phyloP scores from a whole-genome alignment of 2,113 vertebrate species.

The Mohoua ochrocephala region DNA sequence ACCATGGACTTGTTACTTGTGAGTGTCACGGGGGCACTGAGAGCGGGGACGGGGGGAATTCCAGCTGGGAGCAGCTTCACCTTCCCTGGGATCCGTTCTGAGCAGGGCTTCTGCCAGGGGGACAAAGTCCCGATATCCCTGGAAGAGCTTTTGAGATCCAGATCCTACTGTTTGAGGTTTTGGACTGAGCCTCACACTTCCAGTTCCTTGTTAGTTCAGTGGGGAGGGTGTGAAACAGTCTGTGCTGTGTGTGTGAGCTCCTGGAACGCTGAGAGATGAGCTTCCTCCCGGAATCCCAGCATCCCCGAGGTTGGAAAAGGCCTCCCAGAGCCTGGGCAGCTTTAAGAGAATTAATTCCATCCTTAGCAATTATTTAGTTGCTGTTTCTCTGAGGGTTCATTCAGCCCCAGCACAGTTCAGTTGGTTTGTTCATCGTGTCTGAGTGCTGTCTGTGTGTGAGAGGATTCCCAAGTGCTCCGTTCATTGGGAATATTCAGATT shows the following conservation, averaged over 20 bases:
- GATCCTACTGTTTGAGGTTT: fast-evolving
- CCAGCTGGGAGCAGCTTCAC: neutral
- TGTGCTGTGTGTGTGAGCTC: neutral
- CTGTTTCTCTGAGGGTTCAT: neutral
- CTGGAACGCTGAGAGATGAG: fast-evolving
- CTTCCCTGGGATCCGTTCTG: neutral
- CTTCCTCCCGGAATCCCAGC: too few species aligned
- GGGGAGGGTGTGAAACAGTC: fast-evolving
- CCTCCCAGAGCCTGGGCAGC: neutral
- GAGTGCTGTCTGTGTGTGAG: neutral
- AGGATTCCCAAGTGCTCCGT: neutral
- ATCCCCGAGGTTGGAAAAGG: neutral
- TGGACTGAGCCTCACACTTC: neutral
- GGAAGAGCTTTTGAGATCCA: neutral
- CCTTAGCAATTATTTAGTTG: neutral
- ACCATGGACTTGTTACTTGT: constrained; percentile 92
- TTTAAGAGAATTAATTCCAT: neutral
- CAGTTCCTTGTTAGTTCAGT: fast-evolving
- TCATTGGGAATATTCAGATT: neutral
- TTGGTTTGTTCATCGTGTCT: too few species aligned
- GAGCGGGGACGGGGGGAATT: neutral
- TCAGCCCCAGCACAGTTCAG: neutral
- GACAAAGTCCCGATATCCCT: fast-evolving
- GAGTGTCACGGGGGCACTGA: neutral
- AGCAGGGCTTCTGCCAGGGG: fast-evolving